phyloP scores from a whole-genome alignment of 2,797 vertebrate genomes.

The Cichlasoma orientale region DNA sequence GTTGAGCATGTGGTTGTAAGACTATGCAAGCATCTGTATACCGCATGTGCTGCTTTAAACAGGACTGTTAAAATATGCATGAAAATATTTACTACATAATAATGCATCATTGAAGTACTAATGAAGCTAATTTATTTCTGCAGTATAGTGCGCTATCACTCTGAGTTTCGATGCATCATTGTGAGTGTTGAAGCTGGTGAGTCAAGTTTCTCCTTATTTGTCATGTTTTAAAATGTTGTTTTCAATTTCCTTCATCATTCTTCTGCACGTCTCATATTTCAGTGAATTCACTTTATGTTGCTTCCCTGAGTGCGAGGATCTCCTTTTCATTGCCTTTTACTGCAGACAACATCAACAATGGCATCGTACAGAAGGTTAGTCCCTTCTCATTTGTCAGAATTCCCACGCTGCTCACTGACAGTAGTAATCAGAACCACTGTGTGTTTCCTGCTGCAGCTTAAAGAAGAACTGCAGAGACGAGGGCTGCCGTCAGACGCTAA shows the following conservation, averaged over 20 bases:
- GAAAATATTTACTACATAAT: background rate
- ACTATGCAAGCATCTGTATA: background rate
- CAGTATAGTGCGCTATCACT: conserved; percentile 16
- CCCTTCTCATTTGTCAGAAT: background rate
- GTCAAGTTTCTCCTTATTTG: background rate
- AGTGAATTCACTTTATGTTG: background rate
- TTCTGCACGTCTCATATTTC: background rate
- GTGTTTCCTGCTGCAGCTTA: conserved; percentile 25
- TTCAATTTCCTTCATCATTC: background rate
- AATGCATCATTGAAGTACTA: background rate
- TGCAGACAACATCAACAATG: background rate
- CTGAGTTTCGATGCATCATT: conserved; percentile 37
- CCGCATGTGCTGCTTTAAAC: background rate
- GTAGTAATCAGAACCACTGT: background rate
- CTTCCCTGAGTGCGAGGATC: background rate
- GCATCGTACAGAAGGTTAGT: background rate
- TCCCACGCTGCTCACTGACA: no score
- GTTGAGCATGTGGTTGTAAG: background rate
- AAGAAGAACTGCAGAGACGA: background rate
- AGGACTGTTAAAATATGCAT: background rate
- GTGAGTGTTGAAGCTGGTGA: conserved; percentile 24
- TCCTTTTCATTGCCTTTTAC: background rate
- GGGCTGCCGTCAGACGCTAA: background rate
- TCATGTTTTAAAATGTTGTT: background rate
- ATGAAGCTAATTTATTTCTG: background rate